Base-by-base conservation (phyloP, 2,888 invertebrate species). In the Folsomia manolachei region DNA sequence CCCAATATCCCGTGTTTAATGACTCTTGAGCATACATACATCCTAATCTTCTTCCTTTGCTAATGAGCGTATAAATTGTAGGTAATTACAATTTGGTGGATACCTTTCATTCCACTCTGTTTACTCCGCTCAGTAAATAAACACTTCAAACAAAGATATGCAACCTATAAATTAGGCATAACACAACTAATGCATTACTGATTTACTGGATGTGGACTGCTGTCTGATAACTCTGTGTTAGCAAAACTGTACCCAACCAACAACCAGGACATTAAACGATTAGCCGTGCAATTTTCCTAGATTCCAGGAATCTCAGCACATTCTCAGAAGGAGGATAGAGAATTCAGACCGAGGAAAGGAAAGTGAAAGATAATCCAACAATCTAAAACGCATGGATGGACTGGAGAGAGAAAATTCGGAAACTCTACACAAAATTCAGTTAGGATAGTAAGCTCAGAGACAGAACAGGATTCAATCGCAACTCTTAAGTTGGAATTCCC, bases 11-110 rank as follows among this genome's bases (percentile, higher is more conserved):
- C 39, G 4, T 39, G 21, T 56, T 56, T 56, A 56, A 56, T 56
- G 56, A 56, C 21, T 18, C 56, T 56, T 56, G 21, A 56, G 56
- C 21, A 56, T 19, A 56, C 21, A 56, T 21, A 4, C 39, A 9
- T 14, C 39, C 39, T n/a, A n/a, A n/a, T n/a, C n/a, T n/a, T n/a
- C n/a, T 39, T 14, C 39, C 14, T 39, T 14, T 39, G 39, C 56
- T 56, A 56, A 56, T 56, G 56, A 56, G 56, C 11, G n/a, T 56
- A 56, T 56, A 56, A 56, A 56, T 56, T 56, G 56, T n/a, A 56
- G 56, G 56, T 56, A 56, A 56, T 56, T 56, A 21, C 51, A 51
- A 18, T n/a, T n/a, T n/a, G n/a, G n/a, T 39, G 39, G 39, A n/a
- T 56, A 39, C 39, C 39, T 39, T 39, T n/a, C 56, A 56, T 56